Base-by-base conservation (phyloP, 37 sponge, comb jelly and placozoan genomes). In the Aphrocallistes beatrix region DNA sequence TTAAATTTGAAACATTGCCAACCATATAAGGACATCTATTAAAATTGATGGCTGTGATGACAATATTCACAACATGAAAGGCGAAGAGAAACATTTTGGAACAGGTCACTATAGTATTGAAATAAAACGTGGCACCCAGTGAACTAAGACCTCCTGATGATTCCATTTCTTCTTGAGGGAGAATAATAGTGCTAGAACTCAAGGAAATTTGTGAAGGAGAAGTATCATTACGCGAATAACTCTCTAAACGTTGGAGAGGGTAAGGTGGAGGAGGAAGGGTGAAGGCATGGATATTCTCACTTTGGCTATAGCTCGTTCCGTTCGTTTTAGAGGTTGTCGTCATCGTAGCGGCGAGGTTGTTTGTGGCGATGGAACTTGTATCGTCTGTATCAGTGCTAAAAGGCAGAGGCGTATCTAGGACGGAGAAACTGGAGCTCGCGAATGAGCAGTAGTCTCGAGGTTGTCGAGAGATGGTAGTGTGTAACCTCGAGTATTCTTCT, bases 81-180 rank as follows among this genome's bases (percentile, higher is more conserved):
- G n/a, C n/a, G 75, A 60, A 60, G 21, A 60, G 75, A 60, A 60
- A 60, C 21, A 60, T 6, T 60, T 60, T 60, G 8, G n/a, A 60
- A 60, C 10, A 3, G n/a, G 75, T 60, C 8, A 60, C n/a, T 28
- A 28, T 30, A 60, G 75, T 25, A 3, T 19, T 60, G 75, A 25
- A 60, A 60, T 60, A 60, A 60, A 60, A 60, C n/a, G 75, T 60
- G 34, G 75, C 75, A 19, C 75, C 75, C 34, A 60, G 75, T 8
- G 75, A 60, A 60, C 28, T 25, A 60, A 60, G 10, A 19, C 75
- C 75, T 30, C 3, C 28, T 28, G 6, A 19, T 30, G n/a, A 1
- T 32, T 3, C 32, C 10, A 8, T 19, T 3, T 60, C 28, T 13
- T 60, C 75, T 6, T 60, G 28, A 13, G 3, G 17, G 34, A 60